Base-by-base conservation (phyloP, 2,888 invertebrate genomes). In the Stenodema calcarata region DNA sequence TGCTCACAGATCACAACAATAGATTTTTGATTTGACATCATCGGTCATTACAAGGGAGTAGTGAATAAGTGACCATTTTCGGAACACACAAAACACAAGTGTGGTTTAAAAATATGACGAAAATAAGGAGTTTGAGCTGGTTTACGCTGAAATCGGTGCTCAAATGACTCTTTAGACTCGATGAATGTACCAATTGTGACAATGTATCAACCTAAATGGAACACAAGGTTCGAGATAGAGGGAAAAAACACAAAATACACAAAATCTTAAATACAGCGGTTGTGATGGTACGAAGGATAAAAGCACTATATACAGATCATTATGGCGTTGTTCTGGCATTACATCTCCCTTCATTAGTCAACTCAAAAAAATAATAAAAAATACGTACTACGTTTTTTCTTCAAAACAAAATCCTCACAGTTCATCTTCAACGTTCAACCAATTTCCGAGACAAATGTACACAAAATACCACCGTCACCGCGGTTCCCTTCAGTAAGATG, bases 381-480 rank as follows among this genome's bases (percentile, higher is more conserved):
- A n/a, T n/a, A 62, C 50, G n/a, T 23, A 18, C 18, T 27, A 4
- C 54, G 3, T 62, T 12, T 18, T 23, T 23, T 4, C 23, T n/a
- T 3, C 62, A 23, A 62, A 62, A 62, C n/a, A 18, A 7, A 6
- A 9, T 54, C 42, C 42, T 7, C 16, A 14, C 50, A 9, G 50
- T 50, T 16, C 3, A 50, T 14, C 9, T 50, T 16, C 7, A 50
- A 50, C 16, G 14, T 54, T 16, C n/a, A n/a, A n/a, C n/a, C n/a
- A 79, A 2, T 18, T 16, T 44, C 41, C 79, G 18, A 18, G n/a
- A n/a, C n/a, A 30, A 35, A 44, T 78, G 18, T 78, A 27, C 78
- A 44, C n/a, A 27, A 82, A 54, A 54, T 27, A 1, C 16, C 27
- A 70, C 84, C 84, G 23, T 84, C 84, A 84, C 84, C 82, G 41